phyloP scores from a whole-genome alignment of 2,113 vertebrate genomes.

The Hoplias malabaricus region DNA sequence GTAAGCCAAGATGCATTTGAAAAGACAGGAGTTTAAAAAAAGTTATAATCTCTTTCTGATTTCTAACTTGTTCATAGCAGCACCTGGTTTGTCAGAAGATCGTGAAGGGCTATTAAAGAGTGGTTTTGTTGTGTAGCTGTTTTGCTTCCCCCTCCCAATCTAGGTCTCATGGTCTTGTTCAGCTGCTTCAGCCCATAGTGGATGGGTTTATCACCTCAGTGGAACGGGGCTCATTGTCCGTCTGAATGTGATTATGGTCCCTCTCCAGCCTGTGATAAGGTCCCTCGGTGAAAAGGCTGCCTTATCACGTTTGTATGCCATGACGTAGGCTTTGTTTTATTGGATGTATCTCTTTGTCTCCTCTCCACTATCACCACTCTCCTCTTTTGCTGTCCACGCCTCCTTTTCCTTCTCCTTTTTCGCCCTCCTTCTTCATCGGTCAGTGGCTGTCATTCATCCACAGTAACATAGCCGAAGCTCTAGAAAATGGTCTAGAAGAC shows the following conservation, averaged over 20 bases:
- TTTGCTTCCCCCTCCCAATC: too few relatives aligned
- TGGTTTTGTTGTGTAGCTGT: neutral
- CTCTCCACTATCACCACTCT: conserved; percentile 46
- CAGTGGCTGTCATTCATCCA: conserved; percentile 80
- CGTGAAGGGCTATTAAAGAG: neutral
- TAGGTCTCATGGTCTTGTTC: neutral
- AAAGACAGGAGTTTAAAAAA: neutral
- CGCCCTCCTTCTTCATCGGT: conserved; percentile 49
- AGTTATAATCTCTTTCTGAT: neutral
- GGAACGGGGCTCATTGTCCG: conserved; percentile 20
- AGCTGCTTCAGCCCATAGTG: neutral
- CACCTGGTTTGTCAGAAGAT: neutral
- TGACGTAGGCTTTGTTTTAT: conserved; percentile 70
- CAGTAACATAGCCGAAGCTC: conserved; percentile 79
- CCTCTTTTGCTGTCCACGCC: conserved; percentile 48
- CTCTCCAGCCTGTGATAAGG: conserved; percentile 53
- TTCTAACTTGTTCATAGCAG: neutral
- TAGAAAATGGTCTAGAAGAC: conserved; percentile 63
- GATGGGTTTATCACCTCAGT: conserved; percentile 42
- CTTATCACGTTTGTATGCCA: conserved; percentile 53
- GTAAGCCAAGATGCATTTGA: neutral
- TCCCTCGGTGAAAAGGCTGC: conserved; percentile 44
- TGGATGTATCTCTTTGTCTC: conserved; percentile 76
- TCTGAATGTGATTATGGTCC: conserved; percentile 29
- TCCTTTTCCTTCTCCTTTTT: conserved; percentile 60